Evolutionary conservation across 2,888 invertebrate genomes (phyloP).

Genomic region (Drosophila borborema): DNA sequence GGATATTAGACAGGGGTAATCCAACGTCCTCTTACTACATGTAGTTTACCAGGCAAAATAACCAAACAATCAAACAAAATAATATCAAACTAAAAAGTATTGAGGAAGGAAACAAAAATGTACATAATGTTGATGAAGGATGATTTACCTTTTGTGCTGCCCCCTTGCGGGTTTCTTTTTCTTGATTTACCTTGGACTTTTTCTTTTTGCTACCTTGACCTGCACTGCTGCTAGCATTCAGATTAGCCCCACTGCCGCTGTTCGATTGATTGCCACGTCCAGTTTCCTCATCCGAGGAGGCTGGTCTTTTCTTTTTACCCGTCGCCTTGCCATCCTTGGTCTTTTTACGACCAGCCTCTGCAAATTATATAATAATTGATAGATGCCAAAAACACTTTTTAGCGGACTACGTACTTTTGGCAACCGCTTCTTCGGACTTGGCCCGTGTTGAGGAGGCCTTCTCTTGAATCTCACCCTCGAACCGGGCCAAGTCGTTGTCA

Average conservation of each 20-base stretch:
- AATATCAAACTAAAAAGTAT: conserved; percentile 40
- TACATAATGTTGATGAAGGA: conserved; percentile 61
- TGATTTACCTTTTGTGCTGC: conserved; percentile 85
- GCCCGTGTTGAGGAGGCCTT: conserved; percentile 93
- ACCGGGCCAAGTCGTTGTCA: conserved; percentile 97
- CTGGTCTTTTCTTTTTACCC: conserved; percentile 88
- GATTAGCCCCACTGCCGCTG: conserved; percentile 47
- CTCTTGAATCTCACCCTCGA: conserved; percentile 98
- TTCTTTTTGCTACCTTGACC: conserved; percentile 85
- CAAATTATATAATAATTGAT: conserved; percentile 27
- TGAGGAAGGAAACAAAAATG: conserved; percentile 14
- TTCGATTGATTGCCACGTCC: conserved; percentile 63
- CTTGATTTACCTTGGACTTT: conserved; percentile 86
- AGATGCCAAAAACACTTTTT: background rate
- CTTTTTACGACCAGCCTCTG: conserved; percentile 90
- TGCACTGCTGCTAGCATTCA: conserved; percentile 70
- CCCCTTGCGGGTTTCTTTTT: conserved; percentile 86
- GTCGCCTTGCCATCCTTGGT: conserved; percentile 88
- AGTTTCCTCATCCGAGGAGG: conserved; percentile 84
- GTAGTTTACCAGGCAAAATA: conserved; percentile 16
- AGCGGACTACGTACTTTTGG: conserved; percentile 86
- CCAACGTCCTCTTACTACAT: conserved; percentile 15
- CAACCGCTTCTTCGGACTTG: conserved; percentile 88
- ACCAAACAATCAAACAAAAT: background rate
- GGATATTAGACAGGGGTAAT: background rate